Conservation (phyloP, 1,140 invertebrate species). For the Drosophila pseudoananassae region DNA sequence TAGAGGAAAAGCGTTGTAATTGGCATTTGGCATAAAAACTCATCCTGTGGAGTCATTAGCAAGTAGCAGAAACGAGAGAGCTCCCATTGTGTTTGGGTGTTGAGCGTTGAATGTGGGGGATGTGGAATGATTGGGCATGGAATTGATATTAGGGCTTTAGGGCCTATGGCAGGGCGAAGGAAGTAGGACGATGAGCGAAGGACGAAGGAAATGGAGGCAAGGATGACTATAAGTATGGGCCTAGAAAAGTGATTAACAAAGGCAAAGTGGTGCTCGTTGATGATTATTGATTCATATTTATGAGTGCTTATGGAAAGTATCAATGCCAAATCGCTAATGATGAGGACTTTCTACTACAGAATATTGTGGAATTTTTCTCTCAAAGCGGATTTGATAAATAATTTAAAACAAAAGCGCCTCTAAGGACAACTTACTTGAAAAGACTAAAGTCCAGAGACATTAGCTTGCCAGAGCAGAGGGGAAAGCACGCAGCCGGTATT, state of each 20-base stretch:
- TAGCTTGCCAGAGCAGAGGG: constrained; percentile 91
- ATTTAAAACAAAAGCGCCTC: not conserved
- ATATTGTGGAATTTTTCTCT: not conserved
- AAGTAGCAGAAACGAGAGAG: constrained; percentile 16
- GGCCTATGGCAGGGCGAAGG: constrained; percentile 15
- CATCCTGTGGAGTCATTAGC: constrained; percentile 44
- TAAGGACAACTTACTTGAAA: constrained; percentile 88
- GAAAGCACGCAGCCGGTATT: constrained; percentile 89
- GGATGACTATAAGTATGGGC: constrained; percentile 25
- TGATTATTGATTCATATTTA: constrained; percentile 39
- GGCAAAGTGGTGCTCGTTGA: constrained; percentile 24
- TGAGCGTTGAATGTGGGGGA: not conserved
- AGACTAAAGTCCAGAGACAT: constrained; percentile 91
- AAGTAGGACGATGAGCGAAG: not conserved
- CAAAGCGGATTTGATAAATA: not conserved
- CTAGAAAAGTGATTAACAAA: constrained; percentile 21
- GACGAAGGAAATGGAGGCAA: not conserved
- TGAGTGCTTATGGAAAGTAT: constrained; percentile 6
- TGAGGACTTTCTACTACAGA: not conserved
- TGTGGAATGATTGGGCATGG: constrained; percentile 10
- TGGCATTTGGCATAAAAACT: constrained; percentile 47
- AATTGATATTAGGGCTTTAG: constrained; percentile 38
- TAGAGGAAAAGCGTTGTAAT: constrained; percentile 26
- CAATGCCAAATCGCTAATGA: not conserved
- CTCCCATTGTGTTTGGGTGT: constrained; percentile 20